Base-by-base conservation (phyloP, 2,113 vertebrate genomes). In the Dolichotis patagonum region DNA sequence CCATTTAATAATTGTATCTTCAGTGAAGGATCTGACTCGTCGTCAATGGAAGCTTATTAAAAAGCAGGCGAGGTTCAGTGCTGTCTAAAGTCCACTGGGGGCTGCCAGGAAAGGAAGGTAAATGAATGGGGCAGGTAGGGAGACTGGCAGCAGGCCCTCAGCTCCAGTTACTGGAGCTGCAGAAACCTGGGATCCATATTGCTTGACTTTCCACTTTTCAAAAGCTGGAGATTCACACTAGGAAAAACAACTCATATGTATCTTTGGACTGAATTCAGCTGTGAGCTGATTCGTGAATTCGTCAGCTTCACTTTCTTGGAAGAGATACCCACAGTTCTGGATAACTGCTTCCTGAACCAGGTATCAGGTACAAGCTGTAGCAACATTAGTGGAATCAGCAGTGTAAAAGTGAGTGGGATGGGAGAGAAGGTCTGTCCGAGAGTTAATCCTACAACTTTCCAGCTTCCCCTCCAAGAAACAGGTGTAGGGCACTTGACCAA, bases 241-340 rank as follows among this genome's bases (percentile, higher is more conserved):
- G 2, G 75, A 62, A 62, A 89, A 85, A 95, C 20, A 77, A 5
- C n/a, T 89, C 90, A 73, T n/a, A 20, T n/a, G 7, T 73, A 41
- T 58, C 46, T 84, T 52, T 30, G 43, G 85, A 54, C 12, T 89
- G 28, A 43, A 43, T 87, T 95, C 54, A 73, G 32, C 49, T 32
- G 3, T n/a, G 65, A 46, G 52, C 32, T 17, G 3, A 26, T 71
- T 9, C 65, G 24, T 16, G 13, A n/a, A 22, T 9, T 30, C 24
- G 14, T 16, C 14, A 67, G n/a, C 28, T 43, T 84, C n/a, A 10
- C 65, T 52, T 85, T 41, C 38, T 43, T 11, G 14, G 30, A 80
- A 62, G 65, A 63, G 38, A 49, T 10, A 35, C 0, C 24, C 49
- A 5, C 11, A 14, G 22, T 28, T 63, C 19, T 77, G 67, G 65